These are phyloP conservation scores for Trichogramma dendrolimi DNA, from an alignment of 2,888 invertebrate species.

Conservation along the genomic window DNA sequence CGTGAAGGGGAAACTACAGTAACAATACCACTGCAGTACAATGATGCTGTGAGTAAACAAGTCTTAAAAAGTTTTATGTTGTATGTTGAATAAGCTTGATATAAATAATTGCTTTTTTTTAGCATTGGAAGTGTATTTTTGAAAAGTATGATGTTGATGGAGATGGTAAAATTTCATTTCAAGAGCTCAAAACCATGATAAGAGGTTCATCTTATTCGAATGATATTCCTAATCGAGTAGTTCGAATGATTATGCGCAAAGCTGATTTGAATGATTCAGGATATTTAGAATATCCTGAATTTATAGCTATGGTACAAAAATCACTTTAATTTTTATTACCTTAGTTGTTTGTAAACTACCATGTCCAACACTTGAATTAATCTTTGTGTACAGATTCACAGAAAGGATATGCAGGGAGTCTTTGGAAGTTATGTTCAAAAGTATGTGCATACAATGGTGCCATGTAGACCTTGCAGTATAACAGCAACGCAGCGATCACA, in stretches of 20 bases:
- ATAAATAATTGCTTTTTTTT: slow-evolving; percentile 32
- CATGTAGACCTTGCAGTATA: slow-evolving; percentile 50
- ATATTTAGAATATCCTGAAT: slow-evolving; percentile 68
- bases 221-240: slow-evolving; percentile 67
- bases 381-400: slow-evolving; percentile 42
- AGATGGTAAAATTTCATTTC: slow-evolving; percentile 66
- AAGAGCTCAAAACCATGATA: slow-evolving; percentile 63
- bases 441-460: slow-evolving; percentile 60
- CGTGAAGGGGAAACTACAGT: slow-evolving; percentile 45
- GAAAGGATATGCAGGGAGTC: slow-evolving; percentile 58
- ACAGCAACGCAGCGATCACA: slow-evolving; percentile 43
- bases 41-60: slow-evolving; percentile 43
- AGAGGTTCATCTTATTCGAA: slow-evolving; percentile 60
- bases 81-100: slow-evolving; percentile 6
- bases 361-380: background rate
- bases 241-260: slow-evolving; percentile 63
- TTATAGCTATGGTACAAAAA: slow-evolving; percentile 63
- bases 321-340: background rate
- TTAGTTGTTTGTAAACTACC: background rate
- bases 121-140: slow-evolving; percentile 51
- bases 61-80: slow-evolving; percentile 12
- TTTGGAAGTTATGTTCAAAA: slow-evolving; percentile 64
- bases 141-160: slow-evolving; percentile 65
- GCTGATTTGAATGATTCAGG: slow-evolving; percentile 67
- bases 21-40: slow-evolving; percentile 47